A percentile compares a stretch with the other conserved stretches of the same genome.
These are phyloP conservation scores for Serripes groenlandicus DNA, from an alignment of 2,888 invertebrate species.

Conservation along the genomic window DNA sequence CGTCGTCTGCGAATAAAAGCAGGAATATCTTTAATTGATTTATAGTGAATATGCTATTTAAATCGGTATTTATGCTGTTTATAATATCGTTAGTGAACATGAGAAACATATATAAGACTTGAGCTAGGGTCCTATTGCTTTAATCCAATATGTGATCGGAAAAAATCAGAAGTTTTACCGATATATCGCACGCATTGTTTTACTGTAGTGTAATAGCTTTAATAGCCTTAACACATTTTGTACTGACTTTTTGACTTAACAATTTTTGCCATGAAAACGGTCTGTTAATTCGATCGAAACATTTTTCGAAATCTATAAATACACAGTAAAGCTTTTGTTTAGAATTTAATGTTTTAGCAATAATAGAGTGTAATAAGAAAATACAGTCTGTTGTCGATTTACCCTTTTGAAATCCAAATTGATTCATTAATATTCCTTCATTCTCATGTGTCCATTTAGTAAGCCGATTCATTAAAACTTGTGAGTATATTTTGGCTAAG, in stretches of 20 bases:
- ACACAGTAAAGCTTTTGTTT: constrained; percentile 3
- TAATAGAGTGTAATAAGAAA: constrained; percentile 16
- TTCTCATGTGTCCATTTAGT: constrained; percentile 5
- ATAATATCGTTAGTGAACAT: constrained; percentile 20
- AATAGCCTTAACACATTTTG: not conserved
- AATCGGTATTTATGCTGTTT: constrained; percentile 3
- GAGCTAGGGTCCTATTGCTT: constrained; percentile 27
- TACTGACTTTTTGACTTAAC: not conserved
- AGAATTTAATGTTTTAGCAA: not conserved
- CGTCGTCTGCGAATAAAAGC: constrained; percentile 17
- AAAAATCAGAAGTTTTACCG: not conserved
- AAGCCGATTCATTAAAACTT: constrained; percentile 20
- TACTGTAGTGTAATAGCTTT: constrained; percentile 17
- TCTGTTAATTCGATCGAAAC: constrained; percentile 11
- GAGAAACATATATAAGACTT: not conserved
- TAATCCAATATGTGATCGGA: constrained; percentile 6
- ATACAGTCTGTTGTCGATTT: constrained; percentile 1
- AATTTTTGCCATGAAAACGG: not conserved
- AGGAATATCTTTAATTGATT: constrained; percentile 11
- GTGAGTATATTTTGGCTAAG: constrained; percentile 21
- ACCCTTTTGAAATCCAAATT: not conserved
- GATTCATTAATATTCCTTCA: not conserved
- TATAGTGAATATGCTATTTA: constrained; percentile 11
- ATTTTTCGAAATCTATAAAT: constrained; percentile 17
- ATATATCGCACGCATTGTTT: not conserved